Evolutionary conservation across 1,140 invertebrate genomes (phyloP).

Genomic region (silkworm (Bombyx mori)): DNA sequence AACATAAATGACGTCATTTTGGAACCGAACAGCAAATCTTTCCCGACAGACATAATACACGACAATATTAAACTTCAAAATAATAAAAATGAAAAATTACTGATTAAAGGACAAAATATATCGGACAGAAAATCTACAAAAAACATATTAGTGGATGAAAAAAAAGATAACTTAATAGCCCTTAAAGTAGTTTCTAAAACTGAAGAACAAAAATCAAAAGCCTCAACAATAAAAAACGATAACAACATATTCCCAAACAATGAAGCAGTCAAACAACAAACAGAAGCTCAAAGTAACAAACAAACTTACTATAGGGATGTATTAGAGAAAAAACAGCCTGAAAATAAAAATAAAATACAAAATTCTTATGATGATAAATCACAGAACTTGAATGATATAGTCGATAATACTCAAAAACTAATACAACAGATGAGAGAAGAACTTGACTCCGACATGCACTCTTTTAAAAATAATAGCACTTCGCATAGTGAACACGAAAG

Average conservation of each 20-base stretch:
- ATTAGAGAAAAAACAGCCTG: too few species aligned
- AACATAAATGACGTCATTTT: constrained; percentile 18
- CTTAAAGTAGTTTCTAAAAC: too few species aligned
- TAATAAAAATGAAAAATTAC: constrained; percentile 2
- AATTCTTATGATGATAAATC: constrained; percentile 31
- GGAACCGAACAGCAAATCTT: not conserved
- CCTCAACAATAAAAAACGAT: too few species aligned
- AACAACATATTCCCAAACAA: too few species aligned
- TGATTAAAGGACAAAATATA: not conserved
- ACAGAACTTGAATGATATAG: constrained; percentile 71
- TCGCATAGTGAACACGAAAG: constrained; percentile 65
- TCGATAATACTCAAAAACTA: constrained; percentile 72
- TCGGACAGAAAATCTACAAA: too few species aligned
- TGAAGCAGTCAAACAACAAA: too few species aligned
- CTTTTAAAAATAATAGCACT: constrained; percentile 57
- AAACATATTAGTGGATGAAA: too few species aligned
- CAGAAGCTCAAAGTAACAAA: too few species aligned
- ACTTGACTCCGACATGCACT: constrained; percentile 74
- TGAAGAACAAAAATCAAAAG: too few species aligned
- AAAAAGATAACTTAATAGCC: too few species aligned
- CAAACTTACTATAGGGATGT: too few species aligned
- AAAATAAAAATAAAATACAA: constrained; percentile 5
- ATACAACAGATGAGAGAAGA: constrained; percentile 76
- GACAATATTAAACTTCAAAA: not conserved
- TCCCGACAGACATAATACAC: not conserved